Evolutionary conservation across 2,888 invertebrate genomes (phyloP).

Genomic region (Agriopis aurantiaria): DNA sequence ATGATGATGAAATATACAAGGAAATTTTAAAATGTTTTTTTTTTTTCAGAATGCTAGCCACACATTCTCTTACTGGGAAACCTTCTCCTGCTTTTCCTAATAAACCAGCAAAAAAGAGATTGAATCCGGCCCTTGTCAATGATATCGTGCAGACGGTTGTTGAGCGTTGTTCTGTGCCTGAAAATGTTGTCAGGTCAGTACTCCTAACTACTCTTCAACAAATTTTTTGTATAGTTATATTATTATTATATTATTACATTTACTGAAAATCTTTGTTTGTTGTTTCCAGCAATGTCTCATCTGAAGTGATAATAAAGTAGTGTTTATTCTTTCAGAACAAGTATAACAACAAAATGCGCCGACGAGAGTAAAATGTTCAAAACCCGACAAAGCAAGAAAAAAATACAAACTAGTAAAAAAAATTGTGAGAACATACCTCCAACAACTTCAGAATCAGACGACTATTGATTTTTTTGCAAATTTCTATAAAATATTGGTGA

Average conservation of each 20-base stretch:
- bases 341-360: constrained; percentile 88
- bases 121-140: constrained; percentile 77
- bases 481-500: too few relatives aligned
- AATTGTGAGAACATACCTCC: constrained; percentile 57
- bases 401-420: constrained; percentile 47
- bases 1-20: too few relatives aligned
- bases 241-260: too few relatives aligned
- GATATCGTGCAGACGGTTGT: constrained; percentile 85
- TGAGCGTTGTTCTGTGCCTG: constrained; percentile 64
- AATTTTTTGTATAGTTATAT: too few relatives aligned
- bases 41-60: constrained; percentile 76
- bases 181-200: constrained; percentile 65
- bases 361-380: constrained; percentile 87
- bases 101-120: constrained; percentile 69
- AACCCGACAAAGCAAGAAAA: constrained; percentile 58
- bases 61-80: constrained; percentile 86
- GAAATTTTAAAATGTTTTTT: constrained; percentile 34
- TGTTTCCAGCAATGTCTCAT: too few relatives aligned
- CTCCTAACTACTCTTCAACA: too few relatives aligned
- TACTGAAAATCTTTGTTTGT: too few relatives aligned
- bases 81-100: constrained; percentile 82
- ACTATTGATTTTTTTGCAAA: constrained; percentile 14
- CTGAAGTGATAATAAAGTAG: too few relatives aligned
- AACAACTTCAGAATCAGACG: constrained; percentile 46
- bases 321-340: constrained; percentile 63